Evolutionary conservation across 2,797 vertebrate species (phyloP).

Genomic region (Triplophysa bombifrons): DNA sequence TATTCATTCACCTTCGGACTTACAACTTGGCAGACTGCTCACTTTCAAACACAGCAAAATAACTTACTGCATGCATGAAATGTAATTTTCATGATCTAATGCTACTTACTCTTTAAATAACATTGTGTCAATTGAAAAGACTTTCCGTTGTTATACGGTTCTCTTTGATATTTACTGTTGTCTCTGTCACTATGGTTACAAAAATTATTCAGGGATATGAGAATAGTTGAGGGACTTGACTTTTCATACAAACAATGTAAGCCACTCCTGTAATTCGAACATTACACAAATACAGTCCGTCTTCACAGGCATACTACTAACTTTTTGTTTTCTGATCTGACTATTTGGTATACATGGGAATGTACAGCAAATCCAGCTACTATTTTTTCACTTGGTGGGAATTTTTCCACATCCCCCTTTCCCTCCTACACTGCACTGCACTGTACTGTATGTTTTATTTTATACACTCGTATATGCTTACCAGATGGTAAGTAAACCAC

Average conservation of each 20-base stretch:
- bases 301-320: too few relatives aligned
- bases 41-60: too few relatives aligned
- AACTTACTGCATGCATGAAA: too few relatives aligned
- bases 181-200: neutral
- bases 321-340: neutral
- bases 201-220: neutral
- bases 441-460: constrained; percentile 21
- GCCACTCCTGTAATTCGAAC: constrained; percentile 1
- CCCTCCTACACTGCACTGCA: constrained; percentile 9
- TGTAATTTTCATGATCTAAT: too few relatives aligned
- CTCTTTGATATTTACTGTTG: neutral
- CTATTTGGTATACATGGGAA: constrained; percentile 15
- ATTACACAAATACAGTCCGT: neutral
- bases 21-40: too few relatives aligned
- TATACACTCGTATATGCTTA: constrained; percentile 9
- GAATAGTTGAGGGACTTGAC: neutral
- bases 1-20: too few relatives aligned
- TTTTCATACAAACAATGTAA: neutral
- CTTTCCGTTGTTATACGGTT: neutral
- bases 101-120: neutral
- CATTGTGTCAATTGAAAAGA: neutral
- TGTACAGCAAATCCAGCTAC: constrained; percentile 7
- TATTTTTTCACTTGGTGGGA: neutral
- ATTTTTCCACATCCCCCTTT: constrained; percentile 14
- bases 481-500: constrained; percentile 29